Percentiles rank a stretch among this genome's conserved stretches.
These are phyloP conservation scores for Cryptoleucopteryx plumbea DNA, from an alignment of 2,113 vertebrate species.

Conservation along the genomic window DNA sequence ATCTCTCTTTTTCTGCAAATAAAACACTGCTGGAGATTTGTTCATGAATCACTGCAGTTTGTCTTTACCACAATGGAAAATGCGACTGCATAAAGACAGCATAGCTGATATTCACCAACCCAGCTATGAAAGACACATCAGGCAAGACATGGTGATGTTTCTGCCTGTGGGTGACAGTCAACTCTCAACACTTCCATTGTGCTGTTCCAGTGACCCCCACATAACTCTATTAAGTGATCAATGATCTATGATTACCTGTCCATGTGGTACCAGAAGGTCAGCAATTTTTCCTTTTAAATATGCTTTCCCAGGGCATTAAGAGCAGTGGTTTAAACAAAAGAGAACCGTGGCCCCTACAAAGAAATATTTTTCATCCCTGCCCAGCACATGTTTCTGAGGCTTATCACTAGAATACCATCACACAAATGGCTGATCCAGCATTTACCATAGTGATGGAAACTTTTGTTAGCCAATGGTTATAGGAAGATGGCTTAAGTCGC, in stretches of 20 bases:
- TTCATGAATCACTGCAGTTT: background rate
- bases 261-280: background rate
- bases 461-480: background rate
- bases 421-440: background rate
- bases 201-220: background rate
- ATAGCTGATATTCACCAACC: background rate
- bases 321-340: background rate
- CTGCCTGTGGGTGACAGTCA: background rate
- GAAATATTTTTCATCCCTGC: background rate
- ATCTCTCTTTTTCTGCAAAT: background rate
- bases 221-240: background rate
- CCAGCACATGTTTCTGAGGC: background rate
- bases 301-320: background rate
- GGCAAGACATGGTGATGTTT: background rate
- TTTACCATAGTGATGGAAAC: background rate
- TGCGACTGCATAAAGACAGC: background rate
- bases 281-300: background rate
- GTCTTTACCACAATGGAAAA: background rate
- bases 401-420: background rate
- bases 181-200: background rate
- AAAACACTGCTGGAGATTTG: background rate
- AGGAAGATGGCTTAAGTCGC: background rate
- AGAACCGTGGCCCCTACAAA: fast-evolving
- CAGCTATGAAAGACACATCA: background rate
- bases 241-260: background rate